Percentiles rank a stretch among this genome's conserved stretches.
phyloP scores from a whole-genome alignment of 2,888 invertebrate genomes.

The Pharmacophagus antenor region DNA sequence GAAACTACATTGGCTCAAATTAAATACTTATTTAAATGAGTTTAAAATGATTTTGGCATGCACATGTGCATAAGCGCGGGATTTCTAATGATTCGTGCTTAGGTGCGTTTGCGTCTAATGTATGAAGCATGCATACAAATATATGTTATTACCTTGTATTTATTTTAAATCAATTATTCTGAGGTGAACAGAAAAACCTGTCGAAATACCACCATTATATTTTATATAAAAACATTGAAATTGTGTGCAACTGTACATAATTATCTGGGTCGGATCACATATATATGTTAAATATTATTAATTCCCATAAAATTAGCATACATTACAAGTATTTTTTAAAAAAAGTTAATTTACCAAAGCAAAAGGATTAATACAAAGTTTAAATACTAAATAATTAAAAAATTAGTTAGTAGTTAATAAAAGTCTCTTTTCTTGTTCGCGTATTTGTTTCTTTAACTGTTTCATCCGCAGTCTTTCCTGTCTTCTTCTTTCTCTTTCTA shows the following conservation, averaged over 20 bases:
- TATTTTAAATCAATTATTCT: background rate
- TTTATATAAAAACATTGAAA: background rate
- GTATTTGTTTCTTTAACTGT: constrained; percentile 25
- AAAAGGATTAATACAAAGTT: constrained; percentile 1
- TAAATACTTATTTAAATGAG: background rate
- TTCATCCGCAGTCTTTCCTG: constrained; percentile 52
- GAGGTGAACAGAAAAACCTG: constrained; percentile 2
- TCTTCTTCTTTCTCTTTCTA: constrained; percentile 47
- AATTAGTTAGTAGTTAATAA: constrained; percentile 6
- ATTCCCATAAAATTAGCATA: background rate
- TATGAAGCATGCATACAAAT: constrained; percentile 22
- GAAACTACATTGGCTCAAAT: constrained; percentile 9
- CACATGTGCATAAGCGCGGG: background rate
- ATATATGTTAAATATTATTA: background rate
- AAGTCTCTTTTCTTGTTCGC: constrained; percentile 23
- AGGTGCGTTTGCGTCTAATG: background rate
- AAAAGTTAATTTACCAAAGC: constrained; percentile 13
- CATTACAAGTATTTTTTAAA: background rate
- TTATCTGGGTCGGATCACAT: background rate
- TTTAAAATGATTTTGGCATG: background rate
- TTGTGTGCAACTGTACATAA: constrained; percentile 6
- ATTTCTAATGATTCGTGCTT: background rate
- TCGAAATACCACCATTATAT: constrained; percentile 2
- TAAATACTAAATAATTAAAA: background rate
- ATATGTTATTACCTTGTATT: constrained; percentile 21